Evolutionary conservation across 2,888 invertebrate species (phyloP), one percentile per base, ranked within the genome.

Genomic region (Scotopteryx bipunctaria): DNA sequence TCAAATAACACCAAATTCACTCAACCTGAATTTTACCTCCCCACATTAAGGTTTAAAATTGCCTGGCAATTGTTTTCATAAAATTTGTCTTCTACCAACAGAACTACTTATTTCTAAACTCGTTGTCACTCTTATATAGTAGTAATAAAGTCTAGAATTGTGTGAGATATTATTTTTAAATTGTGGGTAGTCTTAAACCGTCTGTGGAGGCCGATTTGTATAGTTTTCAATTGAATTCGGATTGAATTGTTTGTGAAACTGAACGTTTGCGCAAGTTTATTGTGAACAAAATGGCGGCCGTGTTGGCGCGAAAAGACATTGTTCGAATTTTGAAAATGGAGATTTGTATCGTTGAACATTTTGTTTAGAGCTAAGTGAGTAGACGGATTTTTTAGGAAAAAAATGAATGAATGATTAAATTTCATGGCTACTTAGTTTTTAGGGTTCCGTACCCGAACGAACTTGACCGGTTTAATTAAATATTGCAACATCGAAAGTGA

Each of bases 171-270:
- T n/a, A 35, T 2, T 13, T 3, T 4, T 33, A 38, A 27, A 17
- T 52, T 48, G 5, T 2, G 4, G 15, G 33, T 19, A 13, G 37
- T 40, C 44, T 54, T 54, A n/a, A n/a, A n/a, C n/a, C n/a, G n/a
- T 40, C 40, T 70, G 63, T 36, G 61, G 64, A 69, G 64, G 75
- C 83, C 76, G 81, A 74, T 71, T 81, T 75, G 61, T 66, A 73
- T 66, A 70, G 80, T 71, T 74, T 75, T 69, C 60, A 69, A 59
- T 57, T 63, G 61, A 67, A 66, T 63, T 70, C 64, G 68, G 67
- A 73, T 74, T 70, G 76, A 73, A 76, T 75, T 75, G 74, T 69
- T 73, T 73, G 73, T 68, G 70, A 79, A 84, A 84, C 82, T 81
- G 77, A 73, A 70, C 66, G 82, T 73, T 73, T 83, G 76, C 69